phyloP scores from a whole-genome alignment of 2,888 invertebrate species.

The Strigamia crassipes region DNA sequence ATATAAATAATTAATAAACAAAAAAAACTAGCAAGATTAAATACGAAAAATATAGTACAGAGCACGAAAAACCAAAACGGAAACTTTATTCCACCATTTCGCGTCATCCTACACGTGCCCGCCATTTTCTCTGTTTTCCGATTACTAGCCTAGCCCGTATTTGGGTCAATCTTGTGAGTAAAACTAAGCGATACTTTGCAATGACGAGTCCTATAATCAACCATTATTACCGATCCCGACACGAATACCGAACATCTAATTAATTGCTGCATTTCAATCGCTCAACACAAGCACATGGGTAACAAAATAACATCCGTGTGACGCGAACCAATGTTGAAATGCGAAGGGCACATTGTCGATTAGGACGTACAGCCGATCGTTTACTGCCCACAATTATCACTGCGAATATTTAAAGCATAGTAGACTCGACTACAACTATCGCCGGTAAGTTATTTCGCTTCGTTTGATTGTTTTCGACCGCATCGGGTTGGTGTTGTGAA shows the following conservation, averaged over 20 bases:
- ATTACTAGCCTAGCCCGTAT: slow-evolving; percentile 5
- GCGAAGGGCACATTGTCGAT: slow-evolving; percentile 3
- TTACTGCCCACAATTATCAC: neutral
- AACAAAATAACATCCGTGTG: slow-evolving; percentile 15
- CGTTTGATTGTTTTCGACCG: neutral
- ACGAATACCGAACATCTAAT: neutral
- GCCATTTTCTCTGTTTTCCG: slow-evolving; percentile 14
- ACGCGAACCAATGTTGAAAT: neutral
- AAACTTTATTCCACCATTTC: neutral
- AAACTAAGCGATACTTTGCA: neutral
- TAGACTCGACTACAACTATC: neutral
- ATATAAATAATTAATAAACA: too few relatives aligned
- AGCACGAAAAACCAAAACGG: neutral
- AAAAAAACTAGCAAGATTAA: too few relatives aligned
- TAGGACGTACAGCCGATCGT: neutral
- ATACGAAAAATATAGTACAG: neutral
- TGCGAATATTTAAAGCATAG: neutral
- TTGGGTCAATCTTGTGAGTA: slow-evolving; percentile 11
- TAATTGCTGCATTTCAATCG: neutral
- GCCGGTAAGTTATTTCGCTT: neutral
- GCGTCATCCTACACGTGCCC: neutral
- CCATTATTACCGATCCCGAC: neutral
- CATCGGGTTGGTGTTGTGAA: neutral
- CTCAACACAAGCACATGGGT: neutral
- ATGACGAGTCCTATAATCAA: neutral